phyloP scores from a whole-genome alignment of 2,888 invertebrate genomes.

The Pristionchus japonicus region DNA sequence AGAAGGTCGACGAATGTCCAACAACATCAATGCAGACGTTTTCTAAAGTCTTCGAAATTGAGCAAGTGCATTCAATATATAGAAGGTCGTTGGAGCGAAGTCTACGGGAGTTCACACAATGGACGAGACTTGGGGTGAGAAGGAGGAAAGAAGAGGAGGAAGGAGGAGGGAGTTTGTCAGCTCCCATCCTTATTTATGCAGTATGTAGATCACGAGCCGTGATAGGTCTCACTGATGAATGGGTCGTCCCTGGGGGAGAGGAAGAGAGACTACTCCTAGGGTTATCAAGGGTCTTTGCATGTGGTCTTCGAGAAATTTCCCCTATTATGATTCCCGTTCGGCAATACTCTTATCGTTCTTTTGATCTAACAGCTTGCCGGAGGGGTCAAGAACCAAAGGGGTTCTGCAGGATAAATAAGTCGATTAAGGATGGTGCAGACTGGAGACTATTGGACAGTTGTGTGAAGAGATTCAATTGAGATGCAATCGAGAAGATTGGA shows the following conservation, averaged over 20 bases:
- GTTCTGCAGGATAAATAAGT: not conserved
- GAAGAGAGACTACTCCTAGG: not conserved
- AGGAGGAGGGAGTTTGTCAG: not conserved
- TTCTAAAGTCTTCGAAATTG: not conserved
- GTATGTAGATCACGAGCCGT: constrained; percentile 11
- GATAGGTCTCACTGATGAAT: not conserved
- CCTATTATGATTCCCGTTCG: not conserved
- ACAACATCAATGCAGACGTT: not conserved
- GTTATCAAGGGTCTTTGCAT: not conserved
- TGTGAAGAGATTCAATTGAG: not conserved
- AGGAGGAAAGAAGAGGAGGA: not conserved
- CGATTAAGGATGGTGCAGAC: not conserved
- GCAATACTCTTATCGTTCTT: not conserved
- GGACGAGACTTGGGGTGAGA: not conserved
- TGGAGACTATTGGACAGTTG: not conserved
- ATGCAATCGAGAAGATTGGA: constrained; percentile 15
- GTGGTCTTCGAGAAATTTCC: not conserved
- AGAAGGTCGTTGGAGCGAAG: not conserved
- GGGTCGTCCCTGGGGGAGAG: not conserved
- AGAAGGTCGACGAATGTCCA: not conserved
- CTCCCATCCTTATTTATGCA: constrained; percentile 19
- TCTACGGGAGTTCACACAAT: not conserved
- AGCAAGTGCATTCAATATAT: not conserved
- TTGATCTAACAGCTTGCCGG: not conserved
- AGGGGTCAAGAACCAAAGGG: not conserved